These are phyloP conservation scores for Atethmia centrago DNA, from an alignment of 2,888 invertebrate genomes.

Conservation along the genomic window DNA sequence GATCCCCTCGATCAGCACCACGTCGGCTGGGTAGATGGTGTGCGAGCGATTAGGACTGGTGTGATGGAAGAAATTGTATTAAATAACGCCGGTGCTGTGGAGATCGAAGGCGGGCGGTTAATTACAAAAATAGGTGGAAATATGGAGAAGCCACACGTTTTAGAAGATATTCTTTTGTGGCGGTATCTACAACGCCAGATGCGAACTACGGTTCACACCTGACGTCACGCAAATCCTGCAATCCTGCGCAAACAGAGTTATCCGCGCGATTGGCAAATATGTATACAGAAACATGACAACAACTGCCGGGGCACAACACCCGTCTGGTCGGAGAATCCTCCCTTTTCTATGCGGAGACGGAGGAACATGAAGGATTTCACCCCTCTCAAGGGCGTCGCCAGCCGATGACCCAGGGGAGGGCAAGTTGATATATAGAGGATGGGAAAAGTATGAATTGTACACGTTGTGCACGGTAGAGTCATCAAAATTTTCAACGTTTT, in stretches of 20 bases:
- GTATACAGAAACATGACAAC: too few relatives aligned
- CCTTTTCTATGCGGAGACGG: background rate
- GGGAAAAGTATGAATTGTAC: too few relatives aligned
- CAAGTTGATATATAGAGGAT: too few relatives aligned
- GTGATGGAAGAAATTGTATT: background rate
- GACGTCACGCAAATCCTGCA: background rate
- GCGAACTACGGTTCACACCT: background rate
- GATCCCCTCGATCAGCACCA: conserved; percentile 99
- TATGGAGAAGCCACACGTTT: background rate
- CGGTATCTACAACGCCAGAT: too few relatives aligned
- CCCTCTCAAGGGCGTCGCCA: too few relatives aligned
- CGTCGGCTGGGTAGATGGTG: conserved; percentile 98
- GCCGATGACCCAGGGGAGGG: too few relatives aligned
- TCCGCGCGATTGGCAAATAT: background rate
- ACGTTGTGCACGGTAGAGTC: too few relatives aligned
- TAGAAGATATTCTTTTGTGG: background rate
- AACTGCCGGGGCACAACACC: background rate
- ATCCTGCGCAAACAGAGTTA: background rate
- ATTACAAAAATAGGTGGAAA: background rate
- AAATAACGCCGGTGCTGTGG: background rate
- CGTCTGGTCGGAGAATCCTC: background rate
- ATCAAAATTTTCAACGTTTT: too few relatives aligned
- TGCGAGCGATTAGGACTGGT: conserved; percentile 92
- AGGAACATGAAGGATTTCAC: background rate
- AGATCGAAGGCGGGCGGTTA: background rate